phyloP scores from a whole-genome alignment of 2,888 invertebrate species.

The Brachylomia viminalis region DNA sequence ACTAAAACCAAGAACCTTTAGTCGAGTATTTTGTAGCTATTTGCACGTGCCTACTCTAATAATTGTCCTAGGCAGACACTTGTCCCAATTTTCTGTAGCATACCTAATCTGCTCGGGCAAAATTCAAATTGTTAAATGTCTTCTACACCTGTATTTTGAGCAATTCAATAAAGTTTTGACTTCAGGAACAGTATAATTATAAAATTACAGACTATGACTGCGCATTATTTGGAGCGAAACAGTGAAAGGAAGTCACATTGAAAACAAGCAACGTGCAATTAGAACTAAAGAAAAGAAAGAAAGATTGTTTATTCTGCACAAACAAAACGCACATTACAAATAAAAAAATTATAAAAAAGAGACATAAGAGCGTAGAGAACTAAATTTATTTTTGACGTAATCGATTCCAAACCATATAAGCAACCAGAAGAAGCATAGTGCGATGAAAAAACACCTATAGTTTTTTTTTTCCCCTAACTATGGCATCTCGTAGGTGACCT shows the following conservation, averaged over 20 bases:
- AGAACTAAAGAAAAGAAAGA: no score
- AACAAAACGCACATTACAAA: no score
- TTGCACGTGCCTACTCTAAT: conserved; percentile 26
- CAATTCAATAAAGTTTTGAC: conserved; percentile 4
- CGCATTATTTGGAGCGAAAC: conserved; percentile 19
- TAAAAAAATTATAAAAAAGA: no score
- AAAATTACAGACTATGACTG: not conserved
- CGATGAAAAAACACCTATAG: not conserved
- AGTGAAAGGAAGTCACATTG: conserved; percentile 14
- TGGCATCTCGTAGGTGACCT: no score
- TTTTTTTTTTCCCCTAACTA: no score
- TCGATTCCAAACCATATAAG: not conserved
- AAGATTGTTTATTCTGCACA: no score
- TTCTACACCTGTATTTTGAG: conserved; percentile 15
- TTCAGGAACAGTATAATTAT: conserved; percentile 3
- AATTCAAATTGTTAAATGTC: conserved; percentile 13
- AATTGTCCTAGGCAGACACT: conserved; percentile 32
- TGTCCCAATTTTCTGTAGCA: conserved; percentile 16
- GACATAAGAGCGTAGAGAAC: no score
- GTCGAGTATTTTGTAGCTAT: conserved; percentile 36
- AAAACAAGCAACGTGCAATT: not conserved
- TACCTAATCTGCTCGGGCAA: conserved; percentile 15
- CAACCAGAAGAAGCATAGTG: not conserved
- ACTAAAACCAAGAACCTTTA: conserved; percentile 14
- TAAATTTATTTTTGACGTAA: not conserved